Conservation (phyloP, 2,888 invertebrate genomes). For the Amphipyra berbera region DNA sequence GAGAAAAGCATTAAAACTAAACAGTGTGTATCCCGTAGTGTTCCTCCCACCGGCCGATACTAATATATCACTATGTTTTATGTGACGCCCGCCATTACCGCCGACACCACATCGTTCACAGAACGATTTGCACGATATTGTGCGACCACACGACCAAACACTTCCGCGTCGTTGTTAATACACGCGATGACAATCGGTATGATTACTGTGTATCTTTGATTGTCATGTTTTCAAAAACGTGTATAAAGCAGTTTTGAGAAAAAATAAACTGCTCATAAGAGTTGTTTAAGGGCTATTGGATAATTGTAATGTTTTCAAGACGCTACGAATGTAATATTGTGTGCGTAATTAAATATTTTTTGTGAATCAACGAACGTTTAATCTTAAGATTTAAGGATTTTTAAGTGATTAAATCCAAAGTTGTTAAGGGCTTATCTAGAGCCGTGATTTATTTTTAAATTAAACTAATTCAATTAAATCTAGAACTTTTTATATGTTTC, state of each 20-base stretch:
- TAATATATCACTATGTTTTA: constrained; percentile 27
- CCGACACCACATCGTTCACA: constrained; percentile 10
- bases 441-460: constrained; percentile 34
- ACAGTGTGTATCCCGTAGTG: not conserved
- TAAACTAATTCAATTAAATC: constrained; percentile 33
- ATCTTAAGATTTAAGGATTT: constrained; percentile 24
- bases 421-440: not conserved
- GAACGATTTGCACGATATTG: constrained; percentile 13
- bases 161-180: not conserved
- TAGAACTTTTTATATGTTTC: constrained; percentile 13
- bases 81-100: constrained; percentile 17
- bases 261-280: too few species aligned
- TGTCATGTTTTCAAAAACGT: too few species aligned
- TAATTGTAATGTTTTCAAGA: too few species aligned
- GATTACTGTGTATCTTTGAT: too few species aligned
- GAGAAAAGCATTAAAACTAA: not conserved
- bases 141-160: not conserved
- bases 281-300: too few species aligned
- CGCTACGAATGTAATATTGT: too few species aligned
- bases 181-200: not conserved
- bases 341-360: constrained; percentile 10
- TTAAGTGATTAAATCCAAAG: constrained; percentile 25
- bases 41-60: not conserved
- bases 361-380: constrained; percentile 10
- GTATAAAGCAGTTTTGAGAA: too few species aligned